phyloP scores from a whole-genome alignment of 2,797 vertebrate species.

The Bradypus variegatus region DNA sequence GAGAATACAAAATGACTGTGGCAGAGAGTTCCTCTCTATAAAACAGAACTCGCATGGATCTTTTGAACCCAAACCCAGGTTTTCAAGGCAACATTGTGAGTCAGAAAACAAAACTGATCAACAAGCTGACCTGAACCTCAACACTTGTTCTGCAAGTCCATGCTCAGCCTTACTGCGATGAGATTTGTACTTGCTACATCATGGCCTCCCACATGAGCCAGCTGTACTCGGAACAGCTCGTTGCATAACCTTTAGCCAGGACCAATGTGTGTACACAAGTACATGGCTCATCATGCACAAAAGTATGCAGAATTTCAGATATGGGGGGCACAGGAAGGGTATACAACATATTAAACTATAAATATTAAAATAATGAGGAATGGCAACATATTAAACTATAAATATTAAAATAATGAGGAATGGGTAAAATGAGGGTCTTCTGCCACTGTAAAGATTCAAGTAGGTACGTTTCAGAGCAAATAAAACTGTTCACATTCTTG shows the following conservation, averaged over 20 bases:
- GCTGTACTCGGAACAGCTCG: background rate
- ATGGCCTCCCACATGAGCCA: background rate
- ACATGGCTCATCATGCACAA: background rate
- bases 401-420: background rate
- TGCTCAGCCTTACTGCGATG: background rate
- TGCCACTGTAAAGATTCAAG: background rate
- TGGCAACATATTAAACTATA: background rate
- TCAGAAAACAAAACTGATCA: background rate
- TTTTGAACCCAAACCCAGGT: background rate
- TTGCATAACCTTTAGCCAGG: background rate
- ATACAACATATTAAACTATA: background rate
- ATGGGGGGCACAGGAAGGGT: background rate
- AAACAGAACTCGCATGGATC: background rate
- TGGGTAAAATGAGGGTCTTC: background rate
- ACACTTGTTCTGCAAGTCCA: background rate
- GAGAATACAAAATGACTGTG: background rate
- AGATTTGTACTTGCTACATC: background rate
- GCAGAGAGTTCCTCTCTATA: background rate
- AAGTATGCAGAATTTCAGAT: background rate
- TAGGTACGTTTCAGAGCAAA: background rate
- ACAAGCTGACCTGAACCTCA: background rate
- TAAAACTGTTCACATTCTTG: background rate
- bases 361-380: background rate
- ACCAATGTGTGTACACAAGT: background rate
- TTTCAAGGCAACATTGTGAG: background rate